phyloP scores from a whole-genome alignment of 2,113 vertebrate genomes.

The Tupaia tana region DNA sequence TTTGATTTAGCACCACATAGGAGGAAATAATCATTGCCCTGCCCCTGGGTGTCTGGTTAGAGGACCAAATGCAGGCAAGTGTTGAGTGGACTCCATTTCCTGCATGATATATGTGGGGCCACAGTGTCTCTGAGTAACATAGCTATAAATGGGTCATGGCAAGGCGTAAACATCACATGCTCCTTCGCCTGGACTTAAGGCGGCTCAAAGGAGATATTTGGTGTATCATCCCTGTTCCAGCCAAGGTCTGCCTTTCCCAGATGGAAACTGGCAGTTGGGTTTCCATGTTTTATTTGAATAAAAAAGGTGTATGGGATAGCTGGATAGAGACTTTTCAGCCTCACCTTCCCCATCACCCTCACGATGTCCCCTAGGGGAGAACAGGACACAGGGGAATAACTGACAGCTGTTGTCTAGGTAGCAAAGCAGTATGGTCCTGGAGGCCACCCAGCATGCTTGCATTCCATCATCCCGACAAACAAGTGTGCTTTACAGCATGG shows the following conservation, averaged over 20 bases:
- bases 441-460: slow-evolving; percentile 39
- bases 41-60: slow-evolving; percentile 41
- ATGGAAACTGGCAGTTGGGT: not conserved
- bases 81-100: slow-evolving; percentile 76
- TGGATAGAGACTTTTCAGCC: not conserved
- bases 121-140: slow-evolving; percentile 84
- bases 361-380: not conserved
- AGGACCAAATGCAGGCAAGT: slow-evolving; percentile 44
- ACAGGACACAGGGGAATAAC: slow-evolving; percentile 30
- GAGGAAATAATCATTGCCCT: slow-evolving; percentile 42
- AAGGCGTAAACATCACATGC: slow-evolving; percentile 88
- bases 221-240: slow-evolving; percentile 63
- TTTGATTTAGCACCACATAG: slow-evolving; percentile 59
- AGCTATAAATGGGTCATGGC: slow-evolving; percentile 87
- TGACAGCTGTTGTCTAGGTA: slow-evolving; percentile 60
- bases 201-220: slow-evolving; percentile 68
- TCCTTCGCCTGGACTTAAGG: slow-evolving; percentile 79
- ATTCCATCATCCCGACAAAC: slow-evolving; percentile 71
- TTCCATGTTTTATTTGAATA: not conserved
- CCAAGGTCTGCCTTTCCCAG: slow-evolving; percentile 37
- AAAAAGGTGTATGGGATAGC: not conserved
- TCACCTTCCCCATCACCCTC: slow-evolving; percentile 12
- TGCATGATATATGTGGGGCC: slow-evolving; percentile 63
- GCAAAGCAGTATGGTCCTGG: slow-evolving; percentile 47
- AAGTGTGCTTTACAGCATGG: slow-evolving; percentile 68